Conservation (phyloP, 2,797 vertebrate genomes). For the Aulostomus chinensis region DNA sequence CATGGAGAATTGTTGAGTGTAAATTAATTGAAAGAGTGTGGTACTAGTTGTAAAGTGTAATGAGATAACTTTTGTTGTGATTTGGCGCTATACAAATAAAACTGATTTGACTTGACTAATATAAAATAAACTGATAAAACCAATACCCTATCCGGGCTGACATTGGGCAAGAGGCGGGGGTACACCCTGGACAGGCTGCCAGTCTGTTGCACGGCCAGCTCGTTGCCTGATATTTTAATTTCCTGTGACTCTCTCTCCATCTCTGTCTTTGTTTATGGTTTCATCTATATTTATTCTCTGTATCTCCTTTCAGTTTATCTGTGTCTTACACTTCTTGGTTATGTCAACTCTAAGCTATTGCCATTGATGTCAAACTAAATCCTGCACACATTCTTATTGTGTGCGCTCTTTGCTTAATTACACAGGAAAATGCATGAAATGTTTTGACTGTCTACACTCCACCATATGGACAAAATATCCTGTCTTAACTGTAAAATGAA, state of each 20-base stretch:
- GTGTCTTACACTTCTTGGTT: conserved; percentile 59
- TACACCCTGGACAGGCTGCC: too few species aligned
- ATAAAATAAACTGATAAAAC: too few species aligned
- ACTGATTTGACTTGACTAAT: too few species aligned
- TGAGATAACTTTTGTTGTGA: too few species aligned
- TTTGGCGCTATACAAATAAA: too few species aligned
- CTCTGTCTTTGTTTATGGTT: background rate
- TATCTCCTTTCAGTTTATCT: conserved; percentile 20
- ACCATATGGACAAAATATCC: conserved; percentile 38
- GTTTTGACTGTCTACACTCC: conserved; percentile 31
- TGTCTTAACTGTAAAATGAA: background rate
- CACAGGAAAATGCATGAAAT: conserved; percentile 36
- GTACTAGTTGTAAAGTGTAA: too few species aligned
- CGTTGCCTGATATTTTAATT: too few species aligned
- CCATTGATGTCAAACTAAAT: conserved; percentile 51
- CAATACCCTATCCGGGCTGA: too few species aligned
- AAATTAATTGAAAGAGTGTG: too few species aligned
- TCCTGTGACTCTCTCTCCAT: conserved; percentile 33
- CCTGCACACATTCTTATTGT: conserved; percentile 49
- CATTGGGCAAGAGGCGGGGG: too few species aligned
- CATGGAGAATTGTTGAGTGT: too few species aligned
- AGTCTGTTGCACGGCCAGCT: too few species aligned
- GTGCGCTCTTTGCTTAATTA: conserved; percentile 43
- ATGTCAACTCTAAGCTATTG: conserved; percentile 53
- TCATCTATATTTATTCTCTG: background rate